These are phyloP conservation scores for Nemotelus nigrinus DNA, from an alignment of 2,888 invertebrate genomes.

Conservation along the genomic window DNA sequence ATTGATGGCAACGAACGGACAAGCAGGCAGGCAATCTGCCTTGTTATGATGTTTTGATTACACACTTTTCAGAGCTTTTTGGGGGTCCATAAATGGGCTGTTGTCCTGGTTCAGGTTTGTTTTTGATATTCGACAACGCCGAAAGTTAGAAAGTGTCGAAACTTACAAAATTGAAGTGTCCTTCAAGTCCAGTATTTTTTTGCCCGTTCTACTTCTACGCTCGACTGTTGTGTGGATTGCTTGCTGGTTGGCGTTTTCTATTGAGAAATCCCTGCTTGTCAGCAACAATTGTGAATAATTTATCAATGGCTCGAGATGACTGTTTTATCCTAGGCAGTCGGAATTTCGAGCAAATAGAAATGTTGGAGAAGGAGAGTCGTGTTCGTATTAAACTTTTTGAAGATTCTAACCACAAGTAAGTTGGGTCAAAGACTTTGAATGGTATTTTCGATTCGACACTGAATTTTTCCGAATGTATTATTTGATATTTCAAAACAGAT, in stretches of 20 bases:
- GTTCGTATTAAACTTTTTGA: background rate
- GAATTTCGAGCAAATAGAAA: background rate
- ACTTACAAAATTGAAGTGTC: background rate
- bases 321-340: slow-evolving; percentile 47
- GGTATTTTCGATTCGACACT: too few species aligned
- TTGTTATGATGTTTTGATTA: slow-evolving; percentile 35
- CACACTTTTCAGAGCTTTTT: slow-evolving; percentile 22
- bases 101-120: slow-evolving; percentile 7
- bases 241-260: background rate
- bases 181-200: background rate
- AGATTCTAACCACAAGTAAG: too few species aligned
- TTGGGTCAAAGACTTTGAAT: too few species aligned
- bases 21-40: background rate
- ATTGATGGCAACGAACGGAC: slow-evolving; percentile 3
- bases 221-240: background rate
- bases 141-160: background rate
- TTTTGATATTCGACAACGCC: slow-evolving; percentile 3
- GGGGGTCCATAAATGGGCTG: background rate
- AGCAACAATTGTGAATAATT: slow-evolving; percentile 52
- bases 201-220: too few species aligned
- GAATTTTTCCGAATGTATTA: too few species aligned
- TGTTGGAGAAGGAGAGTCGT: background rate
- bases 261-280: slow-evolving; percentile 49
- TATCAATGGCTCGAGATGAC: slow-evolving; percentile 50
- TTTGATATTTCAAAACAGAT: too few species aligned